Percentiles rank a stretch among this genome's conserved stretches.
phyloP scores from a whole-genome alignment of 2,113 vertebrate genomes.

The Calyptommatus sinebrachiatus region DNA sequence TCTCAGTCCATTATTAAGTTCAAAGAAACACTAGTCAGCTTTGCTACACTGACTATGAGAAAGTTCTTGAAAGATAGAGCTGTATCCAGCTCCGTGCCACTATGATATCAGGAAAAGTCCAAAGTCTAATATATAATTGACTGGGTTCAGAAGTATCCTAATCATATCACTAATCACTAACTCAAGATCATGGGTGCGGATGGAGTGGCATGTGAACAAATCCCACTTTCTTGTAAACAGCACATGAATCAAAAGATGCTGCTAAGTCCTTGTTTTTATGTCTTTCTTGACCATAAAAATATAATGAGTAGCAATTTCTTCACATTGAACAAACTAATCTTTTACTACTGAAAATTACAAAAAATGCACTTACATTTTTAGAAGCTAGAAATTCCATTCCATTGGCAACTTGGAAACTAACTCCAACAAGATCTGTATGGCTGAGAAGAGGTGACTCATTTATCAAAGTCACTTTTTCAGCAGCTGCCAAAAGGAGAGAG shows the following conservation, averaged over 20 bases:
- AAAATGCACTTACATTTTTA: slow-evolving; percentile 82
- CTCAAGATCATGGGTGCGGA: too few relatives aligned
- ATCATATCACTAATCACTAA: too few relatives aligned
- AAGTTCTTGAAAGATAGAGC: slow-evolving; percentile 16
- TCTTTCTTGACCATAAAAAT: neutral
- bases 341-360: slow-evolving; percentile 6
- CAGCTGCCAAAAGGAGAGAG: slow-evolving; percentile 62
- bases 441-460: slow-evolving; percentile 88
- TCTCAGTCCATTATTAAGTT: neutral
- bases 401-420: slow-evolving; percentile 97
- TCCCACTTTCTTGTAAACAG: neutral
- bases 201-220: too few relatives aligned
- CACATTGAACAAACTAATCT: neutral
- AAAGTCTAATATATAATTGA: too few relatives aligned
- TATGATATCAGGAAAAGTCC: too few relatives aligned
- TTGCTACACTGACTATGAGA: neutral
- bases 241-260: neutral
- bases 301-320: neutral
- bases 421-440: slow-evolving; percentile 89
- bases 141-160: too few relatives aligned
- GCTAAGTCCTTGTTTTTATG: neutral
- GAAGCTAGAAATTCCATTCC: slow-evolving; percentile 98
- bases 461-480: slow-evolving; percentile 76
- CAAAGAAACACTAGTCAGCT: neutral
- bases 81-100: neutral